phyloP scores from a whole-genome alignment of 1,140 invertebrate genomes.

The Orius insidiosus region DNA sequence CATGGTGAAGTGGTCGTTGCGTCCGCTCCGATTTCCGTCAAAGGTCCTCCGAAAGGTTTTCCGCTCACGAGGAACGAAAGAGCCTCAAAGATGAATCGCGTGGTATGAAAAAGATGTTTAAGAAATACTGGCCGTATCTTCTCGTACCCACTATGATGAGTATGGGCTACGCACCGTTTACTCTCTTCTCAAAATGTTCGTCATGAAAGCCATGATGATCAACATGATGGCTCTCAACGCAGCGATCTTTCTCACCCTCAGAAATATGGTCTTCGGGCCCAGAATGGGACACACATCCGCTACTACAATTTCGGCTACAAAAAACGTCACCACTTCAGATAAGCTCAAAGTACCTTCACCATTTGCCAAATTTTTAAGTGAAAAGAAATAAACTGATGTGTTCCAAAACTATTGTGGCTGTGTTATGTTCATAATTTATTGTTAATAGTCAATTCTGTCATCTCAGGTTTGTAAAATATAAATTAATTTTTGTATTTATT shows the following conservation, averaged over 20 bases:
- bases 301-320: conserved; percentile 22
- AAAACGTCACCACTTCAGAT: background rate
- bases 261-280: conserved; percentile 22
- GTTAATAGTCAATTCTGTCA: too few species aligned
- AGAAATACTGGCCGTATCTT: conserved; percentile 16
- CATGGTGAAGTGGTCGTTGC: conserved; percentile 7
- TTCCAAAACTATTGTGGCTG: too few species aligned
- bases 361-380: too few species aligned
- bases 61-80: background rate
- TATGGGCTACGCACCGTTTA: conserved; percentile 20
- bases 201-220: conserved; percentile 22
- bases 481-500: too few species aligned
- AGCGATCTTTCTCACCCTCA: conserved; percentile 21
- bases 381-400: too few species aligned
- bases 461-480: too few species aligned
- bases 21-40: conserved; percentile 6
- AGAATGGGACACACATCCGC: conserved; percentile 17
- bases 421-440: too few species aligned
- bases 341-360: too few species aligned
- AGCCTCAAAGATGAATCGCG: background rate
- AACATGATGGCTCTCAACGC: conserved; percentile 22
- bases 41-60: conserved; percentile 8
- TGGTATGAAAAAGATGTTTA: conserved; percentile 2
- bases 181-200: conserved; percentile 21
- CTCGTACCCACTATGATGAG: conserved; percentile 18